These are phyloP conservation scores for Dasypolia templi DNA, from an alignment of 2,888 invertebrate species.

Conservation along the genomic window DNA sequence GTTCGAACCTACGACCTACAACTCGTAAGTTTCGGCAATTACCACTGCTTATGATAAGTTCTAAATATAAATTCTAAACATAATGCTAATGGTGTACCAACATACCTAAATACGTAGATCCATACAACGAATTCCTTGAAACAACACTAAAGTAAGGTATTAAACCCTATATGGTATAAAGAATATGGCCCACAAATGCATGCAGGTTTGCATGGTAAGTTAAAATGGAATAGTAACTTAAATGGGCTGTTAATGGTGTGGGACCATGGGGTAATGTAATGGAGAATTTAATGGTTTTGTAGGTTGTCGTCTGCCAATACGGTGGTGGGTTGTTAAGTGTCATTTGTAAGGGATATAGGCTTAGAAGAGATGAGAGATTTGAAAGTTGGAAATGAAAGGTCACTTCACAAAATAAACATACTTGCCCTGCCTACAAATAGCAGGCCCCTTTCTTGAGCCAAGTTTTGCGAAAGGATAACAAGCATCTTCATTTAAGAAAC, in stretches of 20 bases:
- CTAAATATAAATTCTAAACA: constrained; percentile 2
- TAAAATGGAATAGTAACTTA: constrained; percentile 57
- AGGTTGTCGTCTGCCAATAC: constrained; percentile 12
- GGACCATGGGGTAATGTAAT: constrained; percentile 27
- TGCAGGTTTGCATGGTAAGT: constrained; percentile 23
- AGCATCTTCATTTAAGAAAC: not conserved
- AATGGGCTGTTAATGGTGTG: constrained; percentile 50
- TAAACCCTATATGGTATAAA: constrained; percentile 28
- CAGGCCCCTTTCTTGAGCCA: too few relatives aligned
- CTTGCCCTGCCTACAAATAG: not conserved
- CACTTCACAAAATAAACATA: not conserved
- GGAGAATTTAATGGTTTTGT: constrained; percentile 38
- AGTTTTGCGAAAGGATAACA: not conserved
- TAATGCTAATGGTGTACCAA: not conserved
- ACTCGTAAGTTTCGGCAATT: too few relatives aligned
- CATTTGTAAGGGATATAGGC: not conserved
- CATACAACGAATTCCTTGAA: constrained; percentile 16
- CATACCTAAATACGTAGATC: not conserved
- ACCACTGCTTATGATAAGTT: too few relatives aligned
- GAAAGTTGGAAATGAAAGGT: not conserved
- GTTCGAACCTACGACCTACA: too few relatives aligned
- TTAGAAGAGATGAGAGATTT: not conserved
- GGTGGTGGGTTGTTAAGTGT: constrained; percentile 16
- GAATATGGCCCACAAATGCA: constrained; percentile 25
- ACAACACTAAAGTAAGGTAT: constrained; percentile 29